Base-by-base conservation (phyloP, 2,113 vertebrate species). In the Bothrops jararaca region DNA sequence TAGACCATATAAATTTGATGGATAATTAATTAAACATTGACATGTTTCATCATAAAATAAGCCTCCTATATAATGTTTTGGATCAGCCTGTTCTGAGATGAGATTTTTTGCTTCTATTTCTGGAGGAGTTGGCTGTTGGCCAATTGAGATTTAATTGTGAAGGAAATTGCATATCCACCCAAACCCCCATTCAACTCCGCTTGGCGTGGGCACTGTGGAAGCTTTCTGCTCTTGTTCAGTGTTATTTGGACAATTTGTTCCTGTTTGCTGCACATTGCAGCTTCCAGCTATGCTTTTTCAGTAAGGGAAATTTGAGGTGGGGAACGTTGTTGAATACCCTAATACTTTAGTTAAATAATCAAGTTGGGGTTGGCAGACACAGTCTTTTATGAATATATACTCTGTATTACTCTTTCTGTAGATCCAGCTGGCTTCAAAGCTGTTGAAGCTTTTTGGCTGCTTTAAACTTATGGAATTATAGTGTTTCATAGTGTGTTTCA, bases 211-310 rank as follows among this genome's bases (percentile, higher is more conserved):
- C 74, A 80, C 74, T 80, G 74, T 80, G 74, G 74, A 80, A 45
- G 15, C 92, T 74, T 74, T 92, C 23, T 45, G 80, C 50, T 88
- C 56, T 87, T 90, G 86, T 64, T 93, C 56, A 29, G 39, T 85
- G 85, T 20, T n/a, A 86, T 80, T 64, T 89, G 87, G 20, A 53
- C 39, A 29, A 34, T 8, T 87, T 92, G 90, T 91, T 91, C 90
- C 91, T 91, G 50, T 92, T 94, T 92, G 92, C 18, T 80, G 92
- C 93, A 11, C 0, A 1, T 22, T 91, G 56, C 89, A 89, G 53
- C 89, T 57, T 24, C 20, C 42, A 23, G 15, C 13, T 39, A 18
- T 85, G 89, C n/a, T 92, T 53, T 94, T 88, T 94, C 86, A 18
- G 50, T 22, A 64, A 85, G 22, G 34, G 39, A 45, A 90, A 85